Percentiles rank a stretch among this genome's conserved stretches.
Conservation (phyloP, 1,140 invertebrate species). For the Pinna nobilis region DNA sequence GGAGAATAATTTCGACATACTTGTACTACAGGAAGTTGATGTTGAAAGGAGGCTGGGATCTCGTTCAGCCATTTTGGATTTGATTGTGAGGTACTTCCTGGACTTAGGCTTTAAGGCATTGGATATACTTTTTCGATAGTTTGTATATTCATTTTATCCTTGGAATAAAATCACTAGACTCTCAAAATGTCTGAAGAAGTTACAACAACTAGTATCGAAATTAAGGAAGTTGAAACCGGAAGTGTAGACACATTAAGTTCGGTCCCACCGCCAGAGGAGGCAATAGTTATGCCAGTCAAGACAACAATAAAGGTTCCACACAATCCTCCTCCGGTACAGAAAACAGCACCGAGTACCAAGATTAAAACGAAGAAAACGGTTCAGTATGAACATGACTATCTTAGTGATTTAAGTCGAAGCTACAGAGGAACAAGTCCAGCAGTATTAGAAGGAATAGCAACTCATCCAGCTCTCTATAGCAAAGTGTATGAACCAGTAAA, state of each 20-base stretch:
- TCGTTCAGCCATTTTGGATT: constrained; percentile 20
- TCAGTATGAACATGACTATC: constrained; percentile 35
- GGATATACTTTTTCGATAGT: not conserved
- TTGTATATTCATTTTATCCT: constrained; percentile 18
- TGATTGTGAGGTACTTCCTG: too few species aligned
- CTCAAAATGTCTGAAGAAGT: constrained; percentile 19
- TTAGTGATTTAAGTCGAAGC: constrained; percentile 43
- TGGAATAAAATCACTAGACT: too few species aligned
- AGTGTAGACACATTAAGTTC: constrained; percentile 17
- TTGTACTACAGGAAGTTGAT: constrained; percentile 6
- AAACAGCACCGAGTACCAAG: constrained; percentile 13
- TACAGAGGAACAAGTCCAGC: constrained; percentile 64
- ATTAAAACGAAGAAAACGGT: constrained; percentile 19
- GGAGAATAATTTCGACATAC: constrained; percentile 1
- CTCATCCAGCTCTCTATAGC: constrained; percentile 63
- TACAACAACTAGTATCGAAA: constrained; percentile 8
- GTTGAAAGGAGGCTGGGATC: constrained; percentile 8
- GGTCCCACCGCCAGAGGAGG: constrained; percentile 14
- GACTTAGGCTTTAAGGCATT: constrained; percentile 8
- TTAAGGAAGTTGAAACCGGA: constrained; percentile 13
- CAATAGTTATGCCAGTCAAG: constrained; percentile 36
- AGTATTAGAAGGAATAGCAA: constrained; percentile 66
- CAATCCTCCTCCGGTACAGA: constrained; percentile 18
- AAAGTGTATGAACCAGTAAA: constrained; percentile 54
- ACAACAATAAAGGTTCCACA: constrained; percentile 15